phyloP scores from a whole-genome alignment of 2,888 invertebrate genomes.

The Selenia dentaria region DNA sequence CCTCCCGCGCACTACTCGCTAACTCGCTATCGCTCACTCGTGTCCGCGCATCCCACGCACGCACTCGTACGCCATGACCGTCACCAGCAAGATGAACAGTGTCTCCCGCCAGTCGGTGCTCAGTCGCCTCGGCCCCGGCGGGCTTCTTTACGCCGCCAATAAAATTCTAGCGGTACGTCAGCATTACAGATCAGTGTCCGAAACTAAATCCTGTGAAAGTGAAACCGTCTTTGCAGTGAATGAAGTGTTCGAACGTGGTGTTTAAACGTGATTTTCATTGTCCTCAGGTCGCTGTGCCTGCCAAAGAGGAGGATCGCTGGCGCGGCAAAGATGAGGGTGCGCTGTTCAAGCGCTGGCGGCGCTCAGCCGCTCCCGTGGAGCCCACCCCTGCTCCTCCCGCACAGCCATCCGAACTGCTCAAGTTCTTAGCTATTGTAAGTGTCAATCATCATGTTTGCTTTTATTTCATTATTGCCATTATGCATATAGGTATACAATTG shows the following conservation, averaged over 20 bases:
- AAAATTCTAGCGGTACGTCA: conserved; percentile 82
- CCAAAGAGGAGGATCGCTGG: conserved; percentile 79
- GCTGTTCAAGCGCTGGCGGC: conserved; percentile 77
- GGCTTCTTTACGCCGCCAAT: conserved; percentile 77
- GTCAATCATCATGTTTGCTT: conserved; percentile 18
- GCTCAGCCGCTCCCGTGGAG: conserved; percentile 58
- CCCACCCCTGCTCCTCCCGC: conserved; percentile 53
- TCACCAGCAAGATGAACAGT: conserved; percentile 82
- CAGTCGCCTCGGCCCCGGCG: conserved; percentile 78
- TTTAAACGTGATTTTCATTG: conserved; percentile 73
- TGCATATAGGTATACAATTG: too few relatives aligned
- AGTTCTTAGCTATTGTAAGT: conserved; percentile 93
- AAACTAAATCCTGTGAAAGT: conserved; percentile 41
- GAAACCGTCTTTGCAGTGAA: conserved; percentile 36
- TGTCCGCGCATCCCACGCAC: conserved; percentile 55
- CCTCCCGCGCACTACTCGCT: conserved; percentile 50
- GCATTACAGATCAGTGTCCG: conserved; percentile 49
- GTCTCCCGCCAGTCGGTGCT: conserved; percentile 79
- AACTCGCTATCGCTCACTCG: conserved; percentile 58
- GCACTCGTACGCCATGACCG: conserved; percentile 73
- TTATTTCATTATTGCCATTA: neutral
- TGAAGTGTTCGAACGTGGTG: conserved; percentile 53
- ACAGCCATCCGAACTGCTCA: conserved; percentile 83
- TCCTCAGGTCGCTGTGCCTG: conserved; percentile 78
- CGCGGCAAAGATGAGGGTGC: conserved; percentile 74